Conservation (phyloP, 2,797 vertebrate genomes). For the Lithobates pipiens region DNA sequence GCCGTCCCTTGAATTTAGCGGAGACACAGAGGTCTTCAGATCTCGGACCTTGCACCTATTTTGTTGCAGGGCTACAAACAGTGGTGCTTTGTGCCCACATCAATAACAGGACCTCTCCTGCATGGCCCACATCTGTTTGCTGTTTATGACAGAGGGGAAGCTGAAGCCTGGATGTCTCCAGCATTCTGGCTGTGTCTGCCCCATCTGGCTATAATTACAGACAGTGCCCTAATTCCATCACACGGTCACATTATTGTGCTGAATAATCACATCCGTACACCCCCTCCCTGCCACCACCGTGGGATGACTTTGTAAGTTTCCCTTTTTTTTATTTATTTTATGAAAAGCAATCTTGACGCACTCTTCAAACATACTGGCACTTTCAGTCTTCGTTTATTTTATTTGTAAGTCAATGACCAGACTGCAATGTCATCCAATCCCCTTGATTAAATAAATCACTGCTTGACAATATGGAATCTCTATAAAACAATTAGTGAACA, state of each 20-base stretch:
- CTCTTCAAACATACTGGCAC: constrained; percentile 16
- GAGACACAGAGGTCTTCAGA: no score
- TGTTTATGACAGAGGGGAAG: constrained; percentile 42
- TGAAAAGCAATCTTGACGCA: neutral
- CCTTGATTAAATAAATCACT: neutral
- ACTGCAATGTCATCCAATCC: fast-evolving
- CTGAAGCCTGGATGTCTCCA: constrained; percentile 40
- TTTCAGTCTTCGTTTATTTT: neutral
- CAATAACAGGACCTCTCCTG: neutral
- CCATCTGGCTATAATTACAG: constrained; percentile 54
- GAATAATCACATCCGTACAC: constrained; percentile 53
- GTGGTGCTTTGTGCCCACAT: neutral
- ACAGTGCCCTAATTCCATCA: constrained; percentile 52
- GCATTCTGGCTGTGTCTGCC: constrained; percentile 5
- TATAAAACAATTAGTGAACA: neutral
- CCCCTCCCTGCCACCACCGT: neutral
- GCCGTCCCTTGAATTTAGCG: neutral
- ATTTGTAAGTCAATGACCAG: neutral
- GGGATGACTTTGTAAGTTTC: constrained; percentile 21
- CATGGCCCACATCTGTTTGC: constrained; percentile 66
- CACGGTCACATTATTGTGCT: constrained; percentile 50
- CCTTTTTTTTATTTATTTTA: constrained; percentile 10
- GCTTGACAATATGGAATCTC: neutral
- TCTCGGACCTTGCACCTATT: neutral
- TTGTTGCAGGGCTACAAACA: neutral